These are phyloP conservation scores for Plodia interpunctella DNA, from an alignment of 1,140 invertebrate genomes.

Conservation along the genomic window DNA sequence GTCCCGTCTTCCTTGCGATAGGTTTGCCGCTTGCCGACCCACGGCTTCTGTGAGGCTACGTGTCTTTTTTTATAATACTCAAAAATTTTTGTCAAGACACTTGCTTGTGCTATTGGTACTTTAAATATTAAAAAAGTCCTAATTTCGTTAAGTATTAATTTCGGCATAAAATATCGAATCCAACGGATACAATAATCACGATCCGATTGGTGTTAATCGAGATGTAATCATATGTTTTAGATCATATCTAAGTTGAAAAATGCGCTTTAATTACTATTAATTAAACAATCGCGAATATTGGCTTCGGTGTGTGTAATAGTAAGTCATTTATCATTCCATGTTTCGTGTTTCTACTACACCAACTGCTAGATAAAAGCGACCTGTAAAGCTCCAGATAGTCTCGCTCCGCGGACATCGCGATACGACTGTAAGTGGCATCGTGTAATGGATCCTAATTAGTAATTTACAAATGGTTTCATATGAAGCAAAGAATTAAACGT, in stretches of 20 bases:
- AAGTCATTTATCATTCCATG: conserved; percentile 55
- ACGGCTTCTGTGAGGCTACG: neutral
- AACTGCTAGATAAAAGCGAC: neutral
- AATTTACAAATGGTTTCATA: too few species aligned
- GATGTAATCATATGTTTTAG: neutral
- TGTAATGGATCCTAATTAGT: too few species aligned
- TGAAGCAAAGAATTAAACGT: too few species aligned
- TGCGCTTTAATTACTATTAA: conserved; percentile 46
- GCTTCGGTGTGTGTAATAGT: conserved; percentile 43
- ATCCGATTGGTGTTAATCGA: conserved; percentile 11
- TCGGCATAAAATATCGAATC: conserved; percentile 20
- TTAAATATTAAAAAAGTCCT: neutral
- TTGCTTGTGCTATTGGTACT: neutral
- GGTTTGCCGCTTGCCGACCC: neutral
- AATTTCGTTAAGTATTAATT: conserved; percentile 2
- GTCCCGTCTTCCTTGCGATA: conserved; percentile 59
- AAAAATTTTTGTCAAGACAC: neutral
- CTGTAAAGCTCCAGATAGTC: too few species aligned
- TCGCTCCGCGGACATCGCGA: too few species aligned
- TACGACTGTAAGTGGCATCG: too few species aligned
- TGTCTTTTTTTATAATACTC: conserved; percentile 13
- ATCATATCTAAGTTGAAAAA: conserved; percentile 21
- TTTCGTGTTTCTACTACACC: conserved; percentile 17
- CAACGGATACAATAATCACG: neutral
- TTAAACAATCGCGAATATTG: conserved; percentile 32